phyloP scores from a whole-genome alignment of 1,140 invertebrate species.

The Macrotrachela quadricornifera region DNA sequence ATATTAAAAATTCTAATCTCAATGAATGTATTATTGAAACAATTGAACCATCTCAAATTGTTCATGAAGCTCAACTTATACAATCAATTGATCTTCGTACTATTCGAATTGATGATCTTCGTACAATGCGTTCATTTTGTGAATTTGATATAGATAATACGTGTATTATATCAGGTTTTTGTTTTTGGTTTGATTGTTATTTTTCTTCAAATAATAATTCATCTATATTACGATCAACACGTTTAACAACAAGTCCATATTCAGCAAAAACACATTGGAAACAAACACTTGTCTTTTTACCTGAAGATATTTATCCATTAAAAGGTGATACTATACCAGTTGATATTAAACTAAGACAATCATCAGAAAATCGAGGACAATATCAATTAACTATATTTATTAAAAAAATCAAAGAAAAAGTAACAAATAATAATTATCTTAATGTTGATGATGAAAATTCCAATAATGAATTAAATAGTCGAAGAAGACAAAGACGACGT shows the following conservation, averaged over 20 bases:
- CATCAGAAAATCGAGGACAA: conserved; percentile 1
- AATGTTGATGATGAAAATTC: neutral
- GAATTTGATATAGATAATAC: conserved; percentile 75
- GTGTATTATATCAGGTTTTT: conserved; percentile 81
- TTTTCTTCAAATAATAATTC: conserved; percentile 61
- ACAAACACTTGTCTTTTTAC: conserved; percentile 24
- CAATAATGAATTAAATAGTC: neutral
- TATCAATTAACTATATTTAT: neutral
- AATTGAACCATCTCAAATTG: too few species aligned
- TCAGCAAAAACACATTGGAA: conserved; percentile 27
- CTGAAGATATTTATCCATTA: conserved; percentile 4
- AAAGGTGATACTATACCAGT: neutral
- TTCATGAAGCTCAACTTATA: too few species aligned
- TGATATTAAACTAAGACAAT: too few species aligned
- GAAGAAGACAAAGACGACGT: too few species aligned
- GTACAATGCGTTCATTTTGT: conserved; percentile 21
- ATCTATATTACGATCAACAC: conserved; percentile 18
- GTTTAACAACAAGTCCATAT: conserved; percentile 32
- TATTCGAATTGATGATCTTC: too few species aligned
- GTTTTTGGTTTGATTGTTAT: conserved; percentile 99
- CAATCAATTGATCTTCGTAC: too few species aligned
- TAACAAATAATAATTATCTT: conserved; percentile 3
- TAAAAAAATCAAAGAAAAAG: conserved; percentile 4
- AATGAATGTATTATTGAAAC: too few species aligned
- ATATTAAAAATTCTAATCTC: too few species aligned